Percentiles rank a stretch among this genome's conserved stretches.
Evolutionary conservation across 2,797 vertebrate species (phyloP).

Genomic region (Phrynocephalus guinanensis): DNA sequence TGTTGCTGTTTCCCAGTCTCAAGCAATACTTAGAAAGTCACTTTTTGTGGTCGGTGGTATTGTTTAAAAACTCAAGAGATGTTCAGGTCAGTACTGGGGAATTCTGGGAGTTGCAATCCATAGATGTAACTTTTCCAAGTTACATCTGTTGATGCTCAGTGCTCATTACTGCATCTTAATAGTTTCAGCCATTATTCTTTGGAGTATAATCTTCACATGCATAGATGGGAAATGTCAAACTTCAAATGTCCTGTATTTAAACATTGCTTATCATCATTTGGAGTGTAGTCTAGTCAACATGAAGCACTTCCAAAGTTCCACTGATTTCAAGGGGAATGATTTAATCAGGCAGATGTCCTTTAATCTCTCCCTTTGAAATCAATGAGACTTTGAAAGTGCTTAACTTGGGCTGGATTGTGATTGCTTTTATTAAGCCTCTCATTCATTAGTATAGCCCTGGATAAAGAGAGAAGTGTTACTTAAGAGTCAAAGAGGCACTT

Average conservation of each 20-base stretch:
- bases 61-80: neutral
- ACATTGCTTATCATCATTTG: neutral
- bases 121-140: neutral
- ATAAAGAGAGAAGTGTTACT: neutral
- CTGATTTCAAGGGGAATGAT: conserved; percentile 14
- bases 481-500: conserved; percentile 9
- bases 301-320: conserved; percentile 12
- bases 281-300: neutral
- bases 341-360: conserved; percentile 3
- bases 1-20: neutral
- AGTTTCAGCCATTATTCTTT: neutral
- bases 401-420: neutral
- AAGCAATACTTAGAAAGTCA: no score
- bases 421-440: conserved; percentile 1
- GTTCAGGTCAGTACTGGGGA: neutral
- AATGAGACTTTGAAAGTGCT: conserved; percentile 10
- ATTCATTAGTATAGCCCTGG: conserved; percentile 19
- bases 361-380: conserved; percentile 27
- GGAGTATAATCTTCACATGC: neutral
- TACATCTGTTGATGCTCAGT: neutral
- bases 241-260: neutral
- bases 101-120: neutral
- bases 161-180: neutral
- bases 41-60: no score
- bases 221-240: neutral